Percentiles rank a stretch among this genome's conserved stretches.
Evolutionary conservation across 1,140 invertebrate species (phyloP).

Genomic region (Drosophila teissieri): DNA sequence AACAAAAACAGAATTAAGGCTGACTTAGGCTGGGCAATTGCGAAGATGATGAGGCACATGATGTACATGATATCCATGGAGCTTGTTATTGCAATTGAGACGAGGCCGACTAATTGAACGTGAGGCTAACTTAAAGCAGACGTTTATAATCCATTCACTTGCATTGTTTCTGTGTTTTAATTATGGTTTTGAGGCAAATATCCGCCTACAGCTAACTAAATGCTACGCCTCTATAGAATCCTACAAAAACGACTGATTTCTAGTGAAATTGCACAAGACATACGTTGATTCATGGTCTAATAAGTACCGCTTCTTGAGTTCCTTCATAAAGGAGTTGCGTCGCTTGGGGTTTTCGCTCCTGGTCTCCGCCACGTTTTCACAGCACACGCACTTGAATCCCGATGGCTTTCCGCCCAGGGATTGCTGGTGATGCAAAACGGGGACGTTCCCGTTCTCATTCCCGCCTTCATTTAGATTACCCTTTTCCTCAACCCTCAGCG

Average conservation of each 20-base stretch:
- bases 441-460: slow-evolving; percentile 4
- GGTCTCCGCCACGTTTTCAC: slow-evolving; percentile 25
- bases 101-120: slow-evolving; percentile 52
- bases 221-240: no score
- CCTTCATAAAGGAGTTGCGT: background rate
- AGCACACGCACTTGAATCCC: slow-evolving; percentile 73
- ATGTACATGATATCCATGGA: slow-evolving; percentile 40
- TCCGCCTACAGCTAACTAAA: no score
- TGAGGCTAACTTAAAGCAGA: slow-evolving; percentile 22
- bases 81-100: slow-evolving; percentile 51
- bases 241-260: no score
- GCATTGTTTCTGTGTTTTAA: background rate
- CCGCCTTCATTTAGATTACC: slow-evolving; percentile 1
- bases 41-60: slow-evolving; percentile 36
- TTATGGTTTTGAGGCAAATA: background rate
- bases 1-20: slow-evolving; percentile 32
- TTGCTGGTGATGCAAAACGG: slow-evolving; percentile 31
- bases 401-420: slow-evolving; percentile 13
- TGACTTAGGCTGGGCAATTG: slow-evolving; percentile 33
- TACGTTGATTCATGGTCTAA: background rate
- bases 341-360: slow-evolving; percentile 4
- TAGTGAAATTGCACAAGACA: no score
- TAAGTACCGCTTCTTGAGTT: background rate
- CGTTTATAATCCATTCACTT: background rate
- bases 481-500: slow-evolving; percentile 35